phyloP scores from a whole-genome alignment of 2,113 vertebrate species.

The Ammodytes dubius region DNA sequence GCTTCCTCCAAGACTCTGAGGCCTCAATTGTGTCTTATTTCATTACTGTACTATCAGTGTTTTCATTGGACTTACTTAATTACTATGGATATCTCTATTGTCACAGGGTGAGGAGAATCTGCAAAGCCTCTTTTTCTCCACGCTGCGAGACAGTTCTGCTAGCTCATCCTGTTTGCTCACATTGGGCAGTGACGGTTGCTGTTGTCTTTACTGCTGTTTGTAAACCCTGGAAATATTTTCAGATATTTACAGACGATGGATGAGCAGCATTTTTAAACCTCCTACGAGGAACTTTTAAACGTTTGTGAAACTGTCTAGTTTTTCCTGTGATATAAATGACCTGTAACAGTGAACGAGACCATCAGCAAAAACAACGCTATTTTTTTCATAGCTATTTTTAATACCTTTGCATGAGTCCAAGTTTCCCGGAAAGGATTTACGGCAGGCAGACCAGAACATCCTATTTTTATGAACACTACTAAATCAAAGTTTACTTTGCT shows the following conservation, averaged over 20 bases:
- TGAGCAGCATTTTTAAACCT: constrained; percentile 53
- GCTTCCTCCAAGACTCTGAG: constrained; percentile 55
- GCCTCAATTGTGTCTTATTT: constrained; percentile 66
- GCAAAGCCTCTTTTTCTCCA: constrained; percentile 18
- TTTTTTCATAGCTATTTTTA: too few species aligned
- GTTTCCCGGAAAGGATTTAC: too few species aligned
- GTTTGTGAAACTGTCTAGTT: too few species aligned
- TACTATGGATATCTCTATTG: constrained; percentile 61
- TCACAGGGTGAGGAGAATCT: constrained; percentile 44
- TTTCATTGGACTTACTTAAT: constrained; percentile 69
- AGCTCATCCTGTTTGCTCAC: constrained; percentile 43
- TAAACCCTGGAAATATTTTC: constrained; percentile 51
- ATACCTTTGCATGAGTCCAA: too few species aligned
- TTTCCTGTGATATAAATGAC: too few species aligned
- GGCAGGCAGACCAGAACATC: too few species aligned
- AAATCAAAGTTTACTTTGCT: too few species aligned
- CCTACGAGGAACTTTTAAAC: too few species aligned
- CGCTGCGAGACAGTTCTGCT: constrained; percentile 17
- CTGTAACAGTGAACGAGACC: too few species aligned
- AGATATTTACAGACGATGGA: constrained; percentile 35
- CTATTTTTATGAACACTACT: too few species aligned
- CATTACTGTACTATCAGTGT: constrained; percentile 72
- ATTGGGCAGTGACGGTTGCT: constrained; percentile 19
- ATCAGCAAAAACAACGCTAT: too few species aligned
- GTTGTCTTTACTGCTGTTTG: constrained; percentile 51